Evolutionary conservation across 2,888 invertebrate species (phyloP).

Genomic region (Oasisia sp.): DNA sequence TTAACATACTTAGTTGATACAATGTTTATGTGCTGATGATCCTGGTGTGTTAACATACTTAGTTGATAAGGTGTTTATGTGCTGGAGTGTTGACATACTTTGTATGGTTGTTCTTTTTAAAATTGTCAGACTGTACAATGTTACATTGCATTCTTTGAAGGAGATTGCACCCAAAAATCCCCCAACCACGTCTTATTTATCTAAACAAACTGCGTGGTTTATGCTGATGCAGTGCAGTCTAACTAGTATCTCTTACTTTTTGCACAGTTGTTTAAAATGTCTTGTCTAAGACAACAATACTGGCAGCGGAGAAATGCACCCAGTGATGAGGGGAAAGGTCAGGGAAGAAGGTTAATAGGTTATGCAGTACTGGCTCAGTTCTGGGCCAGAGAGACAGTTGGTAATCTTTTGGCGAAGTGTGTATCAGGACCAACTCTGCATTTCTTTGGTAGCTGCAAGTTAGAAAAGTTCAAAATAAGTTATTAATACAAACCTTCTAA

Average conservation of each 20-base stretch:
- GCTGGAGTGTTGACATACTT: neutral
- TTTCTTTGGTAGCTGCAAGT: neutral
- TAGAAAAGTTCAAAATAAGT: neutral
- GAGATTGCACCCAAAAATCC: neutral
- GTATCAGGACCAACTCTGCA: neutral
- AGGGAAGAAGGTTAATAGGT: neutral
- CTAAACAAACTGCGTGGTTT: neutral
- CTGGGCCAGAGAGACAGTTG: neutral
- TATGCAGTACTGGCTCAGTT: neutral
- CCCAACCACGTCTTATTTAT: neutral
- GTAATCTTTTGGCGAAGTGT: neutral
- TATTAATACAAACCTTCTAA: neutral
- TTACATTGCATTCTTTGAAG: neutral
- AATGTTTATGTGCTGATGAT: too few species aligned
- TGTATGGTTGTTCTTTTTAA: neutral
- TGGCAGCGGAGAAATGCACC: neutral
- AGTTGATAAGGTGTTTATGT: too few species aligned
- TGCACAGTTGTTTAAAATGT: neutral
- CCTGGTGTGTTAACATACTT: too few species aligned
- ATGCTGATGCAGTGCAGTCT: neutral
- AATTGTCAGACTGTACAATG: neutral
- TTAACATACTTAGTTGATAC: too few species aligned
- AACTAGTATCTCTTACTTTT: neutral
- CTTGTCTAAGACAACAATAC: neutral
- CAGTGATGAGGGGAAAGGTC: neutral